phyloP scores from a whole-genome alignment of 2,797 vertebrate species.

The Anabas testudineus region DNA sequence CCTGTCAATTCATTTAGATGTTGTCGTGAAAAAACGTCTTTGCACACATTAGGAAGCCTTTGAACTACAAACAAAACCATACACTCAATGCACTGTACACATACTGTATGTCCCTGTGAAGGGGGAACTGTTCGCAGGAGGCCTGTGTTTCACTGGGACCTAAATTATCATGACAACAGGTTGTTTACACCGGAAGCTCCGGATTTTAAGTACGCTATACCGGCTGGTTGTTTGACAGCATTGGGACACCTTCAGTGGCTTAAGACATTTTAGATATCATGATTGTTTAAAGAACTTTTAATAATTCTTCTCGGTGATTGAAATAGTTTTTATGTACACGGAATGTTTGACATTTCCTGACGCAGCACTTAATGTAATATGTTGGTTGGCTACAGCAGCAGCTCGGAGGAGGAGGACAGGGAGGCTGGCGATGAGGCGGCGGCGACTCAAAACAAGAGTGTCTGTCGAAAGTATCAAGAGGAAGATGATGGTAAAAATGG shows the following conservation, averaged over 20 bases:
- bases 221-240: background rate
- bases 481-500: conserved; percentile 15
- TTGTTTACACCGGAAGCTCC: conserved; percentile 68
- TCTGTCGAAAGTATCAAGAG: conserved; percentile 9
- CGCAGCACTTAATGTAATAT: conserved; percentile 43
- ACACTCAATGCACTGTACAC: background rate
- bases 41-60: background rate
- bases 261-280: background rate
- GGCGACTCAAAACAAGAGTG: background rate
- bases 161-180: conserved; percentile 15
- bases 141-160: conserved; percentile 51
- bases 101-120: background rate
- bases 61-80: background rate
- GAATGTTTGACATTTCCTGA: background rate
- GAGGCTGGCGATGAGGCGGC: conserved; percentile 44
- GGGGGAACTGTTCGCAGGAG: conserved; percentile 36
- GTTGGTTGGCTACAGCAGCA: conserved; percentile 86
- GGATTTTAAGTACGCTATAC: background rate
- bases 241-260: background rate
- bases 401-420: conserved; percentile 80
- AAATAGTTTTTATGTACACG: accelerated
- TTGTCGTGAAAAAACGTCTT: background rate
- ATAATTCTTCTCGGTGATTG: accelerated
- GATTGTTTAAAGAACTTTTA: background rate
- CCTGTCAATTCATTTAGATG: background rate